These are phyloP conservation scores for Acronicta aceris DNA, from an alignment of 2,888 invertebrate species.

Conservation along the genomic window DNA sequence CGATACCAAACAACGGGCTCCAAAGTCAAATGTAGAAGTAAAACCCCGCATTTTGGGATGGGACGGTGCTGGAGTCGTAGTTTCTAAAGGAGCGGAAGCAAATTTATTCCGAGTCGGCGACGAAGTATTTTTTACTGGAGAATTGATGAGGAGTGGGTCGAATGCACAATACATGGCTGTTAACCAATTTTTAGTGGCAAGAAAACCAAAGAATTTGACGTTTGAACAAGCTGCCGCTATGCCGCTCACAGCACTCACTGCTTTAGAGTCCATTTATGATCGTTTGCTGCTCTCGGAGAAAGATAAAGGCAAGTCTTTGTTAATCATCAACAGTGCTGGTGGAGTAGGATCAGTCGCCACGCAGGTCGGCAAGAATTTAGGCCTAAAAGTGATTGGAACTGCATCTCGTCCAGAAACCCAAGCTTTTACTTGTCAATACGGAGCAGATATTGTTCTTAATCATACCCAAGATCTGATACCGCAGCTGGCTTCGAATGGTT, in stretches of 20 bases:
- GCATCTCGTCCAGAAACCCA: slow-evolving; percentile 77
- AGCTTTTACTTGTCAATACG: slow-evolving; percentile 70
- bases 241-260: slow-evolving; percentile 78
- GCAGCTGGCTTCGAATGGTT: slow-evolving; percentile 74
- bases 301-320: slow-evolving; percentile 76
- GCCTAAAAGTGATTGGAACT: slow-evolving; percentile 81
- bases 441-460: slow-evolving; percentile 77
- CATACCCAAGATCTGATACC: slow-evolving; percentile 74
- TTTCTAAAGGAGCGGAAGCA: slow-evolving; percentile 70
- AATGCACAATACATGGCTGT: slow-evolving; percentile 80
- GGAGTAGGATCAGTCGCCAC: slow-evolving; percentile 82
- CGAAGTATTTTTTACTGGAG: slow-evolving; percentile 80
- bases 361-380: slow-evolving; percentile 76
- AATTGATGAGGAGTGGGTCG: slow-evolving; percentile 74
- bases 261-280: slow-evolving; percentile 78
- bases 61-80: slow-evolving; percentile 81
- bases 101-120: slow-evolving; percentile 75
- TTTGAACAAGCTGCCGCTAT: slow-evolving; percentile 84
- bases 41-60: slow-evolving; percentile 77
- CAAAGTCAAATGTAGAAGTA: slow-evolving; percentile 72
- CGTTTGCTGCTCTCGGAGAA: slow-evolving; percentile 75
- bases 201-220: slow-evolving; percentile 76
- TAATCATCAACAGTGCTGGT: slow-evolving; percentile 82
- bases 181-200: slow-evolving; percentile 73
- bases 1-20: slow-evolving; percentile 79